Percentiles rank a stretch among this genome's conserved stretches.
Evolutionary conservation across 2,113 vertebrate species (phyloP).

Genomic region (Etia nguti): DNA sequence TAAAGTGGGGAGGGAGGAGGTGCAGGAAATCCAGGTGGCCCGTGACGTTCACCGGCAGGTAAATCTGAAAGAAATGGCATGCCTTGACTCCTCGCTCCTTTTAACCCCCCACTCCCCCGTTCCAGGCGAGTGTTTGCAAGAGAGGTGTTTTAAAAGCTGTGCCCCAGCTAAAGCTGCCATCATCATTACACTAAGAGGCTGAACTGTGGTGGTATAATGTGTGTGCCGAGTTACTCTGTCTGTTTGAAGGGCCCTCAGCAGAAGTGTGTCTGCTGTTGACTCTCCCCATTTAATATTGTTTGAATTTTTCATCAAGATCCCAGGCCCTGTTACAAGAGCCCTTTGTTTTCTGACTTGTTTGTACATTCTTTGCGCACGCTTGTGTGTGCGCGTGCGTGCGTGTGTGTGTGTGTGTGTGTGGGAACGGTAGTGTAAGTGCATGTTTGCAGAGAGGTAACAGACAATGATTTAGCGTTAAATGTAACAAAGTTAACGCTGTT

Average conservation of each 20-base stretch:
- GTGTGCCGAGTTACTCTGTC: conserved; percentile 88
- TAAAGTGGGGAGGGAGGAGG: neutral
- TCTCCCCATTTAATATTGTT: conserved; percentile 92
- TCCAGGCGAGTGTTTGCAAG: conserved; percentile 50
- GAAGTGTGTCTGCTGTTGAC: conserved; percentile 88
- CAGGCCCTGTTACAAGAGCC: conserved; percentile 69
- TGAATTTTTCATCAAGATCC: conserved; percentile 90
- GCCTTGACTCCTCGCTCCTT: conserved; percentile 34
- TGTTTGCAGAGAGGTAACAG: conserved; percentile 43
- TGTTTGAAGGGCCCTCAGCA: conserved; percentile 94
- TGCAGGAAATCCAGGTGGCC: conserved; percentile 56
- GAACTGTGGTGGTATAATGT: conserved; percentile 78
- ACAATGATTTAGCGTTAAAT: conserved; percentile 30
- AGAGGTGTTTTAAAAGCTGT: conserved; percentile 68
- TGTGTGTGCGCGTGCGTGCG: conserved; percentile 5
- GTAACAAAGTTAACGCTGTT: neutral
- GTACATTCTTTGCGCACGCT: conserved; percentile 67
- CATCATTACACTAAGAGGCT: conserved; percentile 74
- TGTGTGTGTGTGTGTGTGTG: neutral
- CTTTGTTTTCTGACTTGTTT: conserved; percentile 76
- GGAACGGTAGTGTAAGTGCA: neutral
- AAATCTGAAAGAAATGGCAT: conserved; percentile 48
- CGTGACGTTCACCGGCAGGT: conserved; percentile 52
- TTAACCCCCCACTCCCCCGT: neutral
- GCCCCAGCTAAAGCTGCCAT: conserved; percentile 76